These are phyloP conservation scores for Polypterus senegalus DNA, from an alignment of 2,113 vertebrate genomes.

Conservation along the genomic window DNA sequence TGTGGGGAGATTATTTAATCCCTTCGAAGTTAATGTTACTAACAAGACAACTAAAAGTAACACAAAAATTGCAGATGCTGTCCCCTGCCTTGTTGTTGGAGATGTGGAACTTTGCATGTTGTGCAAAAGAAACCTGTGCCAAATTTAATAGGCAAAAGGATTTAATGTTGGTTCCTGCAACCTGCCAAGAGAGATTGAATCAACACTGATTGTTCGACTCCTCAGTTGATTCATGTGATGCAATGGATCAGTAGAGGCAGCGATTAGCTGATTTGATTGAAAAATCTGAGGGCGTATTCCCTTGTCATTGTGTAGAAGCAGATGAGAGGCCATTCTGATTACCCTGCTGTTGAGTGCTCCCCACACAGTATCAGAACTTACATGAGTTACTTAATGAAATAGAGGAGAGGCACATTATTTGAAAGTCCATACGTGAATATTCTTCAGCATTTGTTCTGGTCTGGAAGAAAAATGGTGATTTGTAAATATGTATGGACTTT, in stretches of 20 bases:
- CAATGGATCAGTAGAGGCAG: not conserved
- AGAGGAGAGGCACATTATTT: too few relatives aligned
- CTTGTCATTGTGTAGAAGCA: not conserved
- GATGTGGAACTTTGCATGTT: not conserved
- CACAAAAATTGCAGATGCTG: not conserved
- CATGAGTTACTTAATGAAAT: too few relatives aligned
- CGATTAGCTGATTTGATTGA: not conserved
- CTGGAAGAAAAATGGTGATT: not conserved
- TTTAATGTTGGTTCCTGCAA: not conserved
- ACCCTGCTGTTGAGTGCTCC: not conserved
- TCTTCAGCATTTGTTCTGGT: not conserved
- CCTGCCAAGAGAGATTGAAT: not conserved
- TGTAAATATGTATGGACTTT: conserved; percentile 14
- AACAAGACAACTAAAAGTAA: not conserved
- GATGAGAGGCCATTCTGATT: not conserved
- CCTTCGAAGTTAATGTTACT: too few relatives aligned
- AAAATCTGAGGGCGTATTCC: not conserved
- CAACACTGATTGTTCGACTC: not conserved
- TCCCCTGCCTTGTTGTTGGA: not conserved
- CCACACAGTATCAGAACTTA: not conserved
- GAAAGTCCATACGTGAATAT: too few relatives aligned
- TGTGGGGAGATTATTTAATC: too few relatives aligned
- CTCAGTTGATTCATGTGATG: not conserved
- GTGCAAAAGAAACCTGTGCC: not conserved
- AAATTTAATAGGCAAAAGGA: not conserved